Base-by-base conservation (phyloP, 2,888 invertebrate species). In the Petrophora chlorosata region DNA sequence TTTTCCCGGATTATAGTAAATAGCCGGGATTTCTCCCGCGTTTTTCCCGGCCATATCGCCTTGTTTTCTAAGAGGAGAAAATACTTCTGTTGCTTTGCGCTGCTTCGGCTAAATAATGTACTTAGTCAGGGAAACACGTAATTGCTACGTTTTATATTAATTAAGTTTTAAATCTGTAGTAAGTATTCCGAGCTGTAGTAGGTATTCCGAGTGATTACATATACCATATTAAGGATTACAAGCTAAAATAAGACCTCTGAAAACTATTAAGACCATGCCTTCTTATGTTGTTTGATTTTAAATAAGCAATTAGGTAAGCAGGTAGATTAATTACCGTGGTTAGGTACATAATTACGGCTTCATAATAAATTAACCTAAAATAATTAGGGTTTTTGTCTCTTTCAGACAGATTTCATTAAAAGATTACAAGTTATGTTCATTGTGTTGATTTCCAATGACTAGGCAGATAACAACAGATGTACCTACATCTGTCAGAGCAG, bases 1-100 rank as follows among this genome's bases (percentile, higher is more conserved):
- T 75, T 70, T 67, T 69, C 67, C 70, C 60, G 74, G 74, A 77
- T 79, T 79, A 76, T 69, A 73, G 71, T 65, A 73, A 77, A 79
- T 78, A 73, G 75, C 63, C 47, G 43, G 73, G 76, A 76, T 81
- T 77, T 79, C 67, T 50, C 47, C 60, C 60, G 61, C 67, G 66
- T 71, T 76, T 71, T 70, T 64, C 60, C n/a, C 62, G 60, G 56
- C 56, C 51, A 56, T 61, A 54, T 53, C 49, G 53, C 61, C 61
- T 67, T 67, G 63, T 65, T 65, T 70, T 70, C 71, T 69, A 67
- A 72, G 68, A 54, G 64, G 65, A 69, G 74, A 75, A 75, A 73
- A 71, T 65, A 60, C 51, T 54, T 46, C 32, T 44, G 45, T 40
- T 26, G 9, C 36, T 40, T 16, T 22, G n/a, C 30, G 16, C 14